A percentile compares a stretch with the other conserved stretches of the same genome.
Conservation (phyloP, 2,797 vertebrate genomes). For the Neoniphon sammara region DNA sequence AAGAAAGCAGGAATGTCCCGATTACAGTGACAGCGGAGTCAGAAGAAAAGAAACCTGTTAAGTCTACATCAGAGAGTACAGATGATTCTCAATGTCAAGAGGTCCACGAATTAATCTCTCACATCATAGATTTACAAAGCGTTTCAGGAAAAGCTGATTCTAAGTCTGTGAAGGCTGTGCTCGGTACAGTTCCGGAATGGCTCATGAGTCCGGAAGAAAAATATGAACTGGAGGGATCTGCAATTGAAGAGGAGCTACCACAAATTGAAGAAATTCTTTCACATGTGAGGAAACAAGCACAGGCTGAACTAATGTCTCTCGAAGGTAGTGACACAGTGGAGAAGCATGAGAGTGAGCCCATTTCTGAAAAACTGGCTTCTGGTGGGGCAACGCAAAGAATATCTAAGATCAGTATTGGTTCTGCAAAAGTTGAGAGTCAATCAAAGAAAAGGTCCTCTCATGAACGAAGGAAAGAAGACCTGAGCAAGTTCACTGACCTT, state of each 20-base stretch:
- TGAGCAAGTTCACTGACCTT: constrained; percentile 72
- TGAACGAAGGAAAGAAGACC: constrained; percentile 76
- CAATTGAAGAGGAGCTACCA: constrained; percentile 71
- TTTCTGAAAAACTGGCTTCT: constrained; percentile 68
- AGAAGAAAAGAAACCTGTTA: constrained; percentile 73
- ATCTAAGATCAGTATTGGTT: constrained; percentile 81
- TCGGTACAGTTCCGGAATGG: constrained; percentile 82
- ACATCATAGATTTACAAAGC: constrained; percentile 82
- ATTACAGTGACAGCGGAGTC: constrained; percentile 73
- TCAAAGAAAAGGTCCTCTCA: constrained; percentile 67
- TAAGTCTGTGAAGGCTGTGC: constrained; percentile 81
- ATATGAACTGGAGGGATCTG: constrained; percentile 69
- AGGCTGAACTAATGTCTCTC: constrained; percentile 75
- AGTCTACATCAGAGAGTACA: constrained; percentile 70
- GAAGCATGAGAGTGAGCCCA: constrained; percentile 78
- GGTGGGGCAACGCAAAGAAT: constrained; percentile 71
- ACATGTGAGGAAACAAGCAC: constrained; percentile 76
- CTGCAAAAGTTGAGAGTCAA: constrained; percentile 75
- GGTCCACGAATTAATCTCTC: constrained; percentile 82
- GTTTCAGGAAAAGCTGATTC: constrained; percentile 76
- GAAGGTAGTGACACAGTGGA: constrained; percentile 76
- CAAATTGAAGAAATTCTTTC: constrained; percentile 80
- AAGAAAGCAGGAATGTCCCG: constrained; percentile 65
- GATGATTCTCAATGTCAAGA: constrained; percentile 82
- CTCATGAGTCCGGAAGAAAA: constrained; percentile 81